Evolutionary conservation across 2,888 invertebrate species (phyloP).

Genomic region (Oscheius sp.): DNA sequence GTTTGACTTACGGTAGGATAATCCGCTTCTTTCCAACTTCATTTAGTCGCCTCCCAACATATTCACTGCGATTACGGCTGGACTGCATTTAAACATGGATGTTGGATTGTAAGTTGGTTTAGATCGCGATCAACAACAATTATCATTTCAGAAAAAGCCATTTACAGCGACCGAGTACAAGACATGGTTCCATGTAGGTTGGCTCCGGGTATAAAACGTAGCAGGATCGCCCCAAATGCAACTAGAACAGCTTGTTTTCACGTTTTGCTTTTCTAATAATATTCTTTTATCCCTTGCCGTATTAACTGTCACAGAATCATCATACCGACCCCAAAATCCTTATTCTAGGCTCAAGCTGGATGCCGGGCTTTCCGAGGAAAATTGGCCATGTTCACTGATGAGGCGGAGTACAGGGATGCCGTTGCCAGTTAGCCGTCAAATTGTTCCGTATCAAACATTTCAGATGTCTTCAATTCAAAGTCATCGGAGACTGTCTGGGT

Average conservation of each 20-base stretch:
- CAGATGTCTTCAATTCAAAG: not conserved
- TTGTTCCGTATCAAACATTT: not conserved
- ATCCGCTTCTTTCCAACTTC: too few species aligned
- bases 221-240: too few species aligned
- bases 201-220: too few species aligned
- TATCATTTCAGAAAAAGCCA: too few species aligned
- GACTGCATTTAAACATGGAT: not conserved
- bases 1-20: not conserved
- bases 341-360: not conserved
- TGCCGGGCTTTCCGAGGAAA: not conserved
- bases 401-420: not conserved
- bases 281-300: too few species aligned
- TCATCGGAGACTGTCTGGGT: not conserved
- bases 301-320: too few species aligned
- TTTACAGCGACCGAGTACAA: not conserved
- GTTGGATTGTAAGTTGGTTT: slow-evolving; percentile 4
- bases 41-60: too few species aligned
- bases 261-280: too few species aligned
- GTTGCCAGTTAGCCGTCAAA: not conserved
- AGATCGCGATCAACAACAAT: not conserved
- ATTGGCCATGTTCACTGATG: slow-evolving; percentile 1
- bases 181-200: slow-evolving; percentile 10
- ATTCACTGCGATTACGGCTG: not conserved
- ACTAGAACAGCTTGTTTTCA: too few species aligned
- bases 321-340: too few species aligned